Evolutionary conservation across 2,113 vertebrate species (phyloP).

Genomic region (Glaucomys volans): DNA sequence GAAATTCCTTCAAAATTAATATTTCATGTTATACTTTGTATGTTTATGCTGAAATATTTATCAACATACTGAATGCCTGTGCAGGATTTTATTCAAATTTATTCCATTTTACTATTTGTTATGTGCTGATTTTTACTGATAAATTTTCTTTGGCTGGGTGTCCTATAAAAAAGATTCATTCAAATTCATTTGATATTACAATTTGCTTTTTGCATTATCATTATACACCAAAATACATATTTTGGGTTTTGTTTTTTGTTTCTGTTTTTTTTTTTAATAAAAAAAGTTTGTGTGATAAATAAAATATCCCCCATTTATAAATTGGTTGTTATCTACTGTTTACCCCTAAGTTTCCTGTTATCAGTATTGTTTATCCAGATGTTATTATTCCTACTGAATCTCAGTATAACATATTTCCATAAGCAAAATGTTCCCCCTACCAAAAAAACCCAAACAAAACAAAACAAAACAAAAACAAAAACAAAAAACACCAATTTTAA

Average conservation of each 20-base stretch:
- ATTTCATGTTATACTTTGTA: slow-evolving; percentile 55
- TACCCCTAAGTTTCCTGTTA: not conserved
- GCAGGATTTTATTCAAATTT: slow-evolving; percentile 70
- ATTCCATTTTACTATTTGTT: slow-evolving; percentile 62
- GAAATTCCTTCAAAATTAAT: slow-evolving; percentile 61
- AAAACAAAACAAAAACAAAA: no score
- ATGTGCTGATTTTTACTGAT: slow-evolving; percentile 12
- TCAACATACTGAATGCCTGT: slow-evolving; percentile 31
- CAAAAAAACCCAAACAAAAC: no score
- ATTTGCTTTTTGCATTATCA: slow-evolving; percentile 54
- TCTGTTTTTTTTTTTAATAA: not conserved
- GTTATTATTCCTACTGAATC: not conserved
- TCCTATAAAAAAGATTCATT: slow-evolving; percentile 47
- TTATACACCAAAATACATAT: slow-evolving; percentile 54
- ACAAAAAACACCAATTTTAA: not conserved
- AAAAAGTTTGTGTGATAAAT: not conserved
- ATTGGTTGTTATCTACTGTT: not conserved
- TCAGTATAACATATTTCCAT: not conserved
- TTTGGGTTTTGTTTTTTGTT: not conserved
- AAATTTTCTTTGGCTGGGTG: slow-evolving; percentile 45
- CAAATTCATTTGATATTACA: slow-evolving; percentile 50
- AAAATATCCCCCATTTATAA: not conserved
- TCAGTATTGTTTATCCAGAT: not conserved
- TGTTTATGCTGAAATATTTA: slow-evolving; percentile 71
- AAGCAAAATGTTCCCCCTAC: not conserved